Percentiles rank a stretch among this genome's conserved stretches.
phyloP scores from a whole-genome alignment of 2,888 invertebrate species.

The Smittia sp. region DNA sequence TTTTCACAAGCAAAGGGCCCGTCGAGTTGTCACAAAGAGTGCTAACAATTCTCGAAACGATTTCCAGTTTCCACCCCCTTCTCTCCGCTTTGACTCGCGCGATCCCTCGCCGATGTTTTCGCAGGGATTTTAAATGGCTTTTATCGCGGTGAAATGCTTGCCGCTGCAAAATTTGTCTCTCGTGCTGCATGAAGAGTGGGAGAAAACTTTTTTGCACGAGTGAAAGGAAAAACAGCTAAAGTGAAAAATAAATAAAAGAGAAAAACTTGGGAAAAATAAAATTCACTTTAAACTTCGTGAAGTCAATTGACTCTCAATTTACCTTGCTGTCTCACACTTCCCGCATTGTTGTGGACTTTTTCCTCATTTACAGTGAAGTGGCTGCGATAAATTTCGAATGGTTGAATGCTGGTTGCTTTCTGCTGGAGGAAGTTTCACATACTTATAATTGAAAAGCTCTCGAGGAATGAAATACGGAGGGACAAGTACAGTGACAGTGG shows the following conservation, averaged over 20 bases:
- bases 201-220: not conserved
- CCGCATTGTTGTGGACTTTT: not conserved
- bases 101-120: not conserved
- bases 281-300: not conserved
- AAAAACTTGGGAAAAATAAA: not conserved
- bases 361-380: constrained; percentile 7
- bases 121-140: not conserved
- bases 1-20: too few relatives aligned
- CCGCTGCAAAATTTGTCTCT: not conserved
- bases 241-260: too few relatives aligned
- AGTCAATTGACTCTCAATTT: constrained; percentile 21
- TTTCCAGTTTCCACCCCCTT: too few relatives aligned
- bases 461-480: constrained; percentile 17
- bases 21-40: too few relatives aligned
- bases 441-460: constrained; percentile 40
- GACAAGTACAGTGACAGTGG: not conserved
- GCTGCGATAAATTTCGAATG: constrained; percentile 27
- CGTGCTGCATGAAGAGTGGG: not conserved
- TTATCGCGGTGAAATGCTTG: not conserved
- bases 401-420: constrained; percentile 19
- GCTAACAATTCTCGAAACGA: too few relatives aligned
- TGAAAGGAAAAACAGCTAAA: too few relatives aligned
- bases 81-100: too few relatives aligned
- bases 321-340: not conserved
- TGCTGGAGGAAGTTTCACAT: constrained; percentile 29